Evolutionary conservation across 2,888 invertebrate genomes (phyloP).

Genomic region (Cosmopolites sordidus): DNA sequence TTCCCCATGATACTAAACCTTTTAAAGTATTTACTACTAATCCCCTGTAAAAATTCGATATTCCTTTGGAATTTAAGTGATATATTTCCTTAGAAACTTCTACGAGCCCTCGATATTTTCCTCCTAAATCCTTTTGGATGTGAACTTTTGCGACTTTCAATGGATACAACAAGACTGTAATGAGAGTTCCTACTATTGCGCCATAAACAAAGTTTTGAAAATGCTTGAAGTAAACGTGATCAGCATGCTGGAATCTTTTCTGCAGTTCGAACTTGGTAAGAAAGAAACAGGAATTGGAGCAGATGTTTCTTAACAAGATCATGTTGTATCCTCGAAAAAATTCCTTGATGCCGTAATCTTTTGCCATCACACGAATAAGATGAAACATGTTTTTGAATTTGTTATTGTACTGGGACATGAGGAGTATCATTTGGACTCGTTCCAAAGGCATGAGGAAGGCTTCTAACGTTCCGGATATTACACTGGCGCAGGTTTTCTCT

Average conservation of each 20-base stretch:
- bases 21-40: slow-evolving; percentile 19
- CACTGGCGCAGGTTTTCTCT: slow-evolving; percentile 21
- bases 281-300: slow-evolving; percentile 27
- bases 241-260: slow-evolving; percentile 14
- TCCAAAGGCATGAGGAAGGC: slow-evolving; percentile 30
- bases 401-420: slow-evolving; percentile 25
- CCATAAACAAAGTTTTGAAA: slow-evolving; percentile 27
- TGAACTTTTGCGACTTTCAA: slow-evolving; percentile 29
- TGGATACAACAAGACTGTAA: slow-evolving; percentile 29
- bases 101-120: slow-evolving; percentile 14
- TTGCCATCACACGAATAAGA: slow-evolving; percentile 17
- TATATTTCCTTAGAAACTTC: slow-evolving; percentile 24
- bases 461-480: slow-evolving; percentile 26
- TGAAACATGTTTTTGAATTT: slow-evolving; percentile 29
- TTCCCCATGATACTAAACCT: slow-evolving; percentile 29
- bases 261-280: slow-evolving; percentile 23
- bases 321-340: slow-evolving; percentile 29
- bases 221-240: slow-evolving; percentile 11
- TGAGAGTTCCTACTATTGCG: slow-evolving; percentile 24
- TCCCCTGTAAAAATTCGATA: slow-evolving; percentile 30
- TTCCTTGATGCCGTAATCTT: slow-evolving; percentile 26
- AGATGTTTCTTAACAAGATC: slow-evolving; percentile 24
- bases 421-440: slow-evolving; percentile 29
- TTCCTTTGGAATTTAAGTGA: slow-evolving; percentile 17
- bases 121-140: slow-evolving; percentile 27